phyloP scores from a whole-genome alignment of 2,797 vertebrate genomes.

The Pristis pectinata region DNA sequence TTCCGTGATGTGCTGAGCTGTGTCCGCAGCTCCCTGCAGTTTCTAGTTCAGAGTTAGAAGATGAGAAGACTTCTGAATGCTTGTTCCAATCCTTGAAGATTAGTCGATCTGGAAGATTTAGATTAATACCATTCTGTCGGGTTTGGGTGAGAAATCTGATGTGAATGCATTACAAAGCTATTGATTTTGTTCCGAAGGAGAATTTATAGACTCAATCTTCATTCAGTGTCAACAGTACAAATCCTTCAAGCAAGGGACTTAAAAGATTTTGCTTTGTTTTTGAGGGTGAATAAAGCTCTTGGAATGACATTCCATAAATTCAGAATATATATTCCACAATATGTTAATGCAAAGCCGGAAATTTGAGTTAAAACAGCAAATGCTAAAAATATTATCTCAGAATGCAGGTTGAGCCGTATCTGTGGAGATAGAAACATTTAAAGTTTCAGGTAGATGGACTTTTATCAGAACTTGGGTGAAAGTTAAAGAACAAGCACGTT shows the following conservation, averaged over 20 bases:
- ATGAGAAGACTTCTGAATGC: not conserved
- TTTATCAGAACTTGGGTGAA: too few relatives aligned
- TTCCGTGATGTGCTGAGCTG: too few relatives aligned
- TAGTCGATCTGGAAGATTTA: conserved; percentile 15
- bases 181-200: not conserved
- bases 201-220: not conserved
- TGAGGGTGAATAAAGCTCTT: not conserved
- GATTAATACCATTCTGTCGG: not conserved
- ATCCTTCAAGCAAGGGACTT: not conserved
- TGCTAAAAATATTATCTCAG: too few relatives aligned
- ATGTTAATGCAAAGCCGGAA: not conserved
- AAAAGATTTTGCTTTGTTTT: not conserved
- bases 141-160: not conserved
- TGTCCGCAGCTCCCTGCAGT: too few relatives aligned
- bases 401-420: too few relatives aligned
- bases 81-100: not conserved
- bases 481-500: too few relatives aligned
- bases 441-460: too few relatives aligned
- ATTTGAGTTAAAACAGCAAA: too few relatives aligned
- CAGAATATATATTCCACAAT: not conserved
- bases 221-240: conserved; percentile 19
- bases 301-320: not conserved
- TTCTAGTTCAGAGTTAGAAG: not conserved
- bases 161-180: conserved; percentile 1
- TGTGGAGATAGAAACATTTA: too few relatives aligned